Conservation (phyloP, 2,797 vertebrate species). For the Cossypha caffra region DNA sequence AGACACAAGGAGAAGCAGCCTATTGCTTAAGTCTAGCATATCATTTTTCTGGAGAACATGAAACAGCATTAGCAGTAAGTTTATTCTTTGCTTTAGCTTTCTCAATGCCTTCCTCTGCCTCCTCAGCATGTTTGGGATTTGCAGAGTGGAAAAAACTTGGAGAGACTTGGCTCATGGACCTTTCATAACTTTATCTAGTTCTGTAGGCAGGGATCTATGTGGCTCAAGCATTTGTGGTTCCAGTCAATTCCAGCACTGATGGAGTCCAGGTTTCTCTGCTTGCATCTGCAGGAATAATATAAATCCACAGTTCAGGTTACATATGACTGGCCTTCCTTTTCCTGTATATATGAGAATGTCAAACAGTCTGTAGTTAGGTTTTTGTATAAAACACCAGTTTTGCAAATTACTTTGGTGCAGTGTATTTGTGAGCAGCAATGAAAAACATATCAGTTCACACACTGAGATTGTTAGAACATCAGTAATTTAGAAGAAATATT, state of each 20-base stretch:
- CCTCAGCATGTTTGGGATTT: not conserved
- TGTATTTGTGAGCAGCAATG: not conserved
- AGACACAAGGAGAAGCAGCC: conserved; percentile 75
- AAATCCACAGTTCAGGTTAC: not conserved
- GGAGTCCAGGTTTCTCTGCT: not conserved
- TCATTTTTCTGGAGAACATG: conserved; percentile 70
- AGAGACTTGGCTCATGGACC: not conserved
- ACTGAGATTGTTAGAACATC: not conserved
- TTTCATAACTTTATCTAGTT: not conserved
- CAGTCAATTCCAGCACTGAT: not conserved
- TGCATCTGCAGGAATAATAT: not conserved
- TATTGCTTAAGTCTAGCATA: conserved; percentile 78
- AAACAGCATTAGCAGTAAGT: conserved; percentile 76
- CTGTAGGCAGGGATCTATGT: not conserved
- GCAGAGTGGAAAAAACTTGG: not conserved
- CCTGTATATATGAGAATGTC: not conserved
- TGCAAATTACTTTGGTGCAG: not conserved
- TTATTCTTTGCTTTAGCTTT: not conserved
- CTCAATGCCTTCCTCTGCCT: not conserved
- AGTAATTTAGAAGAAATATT: not conserved
- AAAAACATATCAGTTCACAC: not conserved
- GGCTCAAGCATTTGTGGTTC: not conserved
- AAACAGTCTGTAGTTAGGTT: not conserved
- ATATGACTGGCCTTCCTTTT: not conserved
- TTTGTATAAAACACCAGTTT: not conserved